Evolutionary conservation across 2,888 invertebrate species (phyloP).

Genomic region (Drosophila eohydei): DNA sequence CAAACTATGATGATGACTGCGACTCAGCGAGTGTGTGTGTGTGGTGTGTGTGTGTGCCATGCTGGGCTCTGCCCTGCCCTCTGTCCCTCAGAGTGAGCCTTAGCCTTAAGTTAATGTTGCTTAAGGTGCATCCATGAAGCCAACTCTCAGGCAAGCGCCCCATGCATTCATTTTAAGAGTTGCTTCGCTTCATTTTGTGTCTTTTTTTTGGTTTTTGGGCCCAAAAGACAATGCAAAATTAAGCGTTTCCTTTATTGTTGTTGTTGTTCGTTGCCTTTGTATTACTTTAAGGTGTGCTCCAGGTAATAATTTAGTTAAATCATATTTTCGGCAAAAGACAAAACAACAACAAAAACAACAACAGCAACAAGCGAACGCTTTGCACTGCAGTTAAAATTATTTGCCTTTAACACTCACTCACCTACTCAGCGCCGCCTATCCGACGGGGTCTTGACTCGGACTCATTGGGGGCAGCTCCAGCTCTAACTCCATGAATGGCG

Average conservation of each 20-base stretch:
- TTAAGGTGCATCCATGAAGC: constrained; percentile 67
- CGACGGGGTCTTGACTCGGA: constrained; percentile 62
- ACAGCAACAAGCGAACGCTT: constrained; percentile 27
- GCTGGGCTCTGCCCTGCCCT: constrained; percentile 40
- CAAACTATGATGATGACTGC: constrained; percentile 81
- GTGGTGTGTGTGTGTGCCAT: constrained; percentile 31
- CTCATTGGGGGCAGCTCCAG: constrained; percentile 13
- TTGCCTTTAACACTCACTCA: constrained; percentile 79
- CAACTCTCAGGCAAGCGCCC: constrained; percentile 55
- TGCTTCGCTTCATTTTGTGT: constrained; percentile 36
- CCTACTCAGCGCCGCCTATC: constrained; percentile 76
- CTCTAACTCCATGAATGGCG: constrained; percentile 59
- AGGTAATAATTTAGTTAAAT: constrained; percentile 84
- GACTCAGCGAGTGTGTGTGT: constrained; percentile 7
- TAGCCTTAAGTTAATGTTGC: constrained; percentile 38
- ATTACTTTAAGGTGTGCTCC: constrained; percentile 84
- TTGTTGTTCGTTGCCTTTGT: constrained; percentile 72
- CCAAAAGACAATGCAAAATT: constrained; percentile 81
- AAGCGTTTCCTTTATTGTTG: constrained; percentile 81
- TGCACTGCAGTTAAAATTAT: constrained; percentile 71
- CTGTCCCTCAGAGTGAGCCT: constrained; percentile 34
- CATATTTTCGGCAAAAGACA: constrained; percentile 74
- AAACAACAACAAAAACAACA: constrained; percentile 33
- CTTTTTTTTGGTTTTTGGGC: constrained; percentile 41
- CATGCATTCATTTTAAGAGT: constrained; percentile 67